Evolutionary conservation across 2,888 invertebrate species (phyloP), one percentile per base, ranked within the genome.

Genomic region (Lochmaea crataegi): DNA sequence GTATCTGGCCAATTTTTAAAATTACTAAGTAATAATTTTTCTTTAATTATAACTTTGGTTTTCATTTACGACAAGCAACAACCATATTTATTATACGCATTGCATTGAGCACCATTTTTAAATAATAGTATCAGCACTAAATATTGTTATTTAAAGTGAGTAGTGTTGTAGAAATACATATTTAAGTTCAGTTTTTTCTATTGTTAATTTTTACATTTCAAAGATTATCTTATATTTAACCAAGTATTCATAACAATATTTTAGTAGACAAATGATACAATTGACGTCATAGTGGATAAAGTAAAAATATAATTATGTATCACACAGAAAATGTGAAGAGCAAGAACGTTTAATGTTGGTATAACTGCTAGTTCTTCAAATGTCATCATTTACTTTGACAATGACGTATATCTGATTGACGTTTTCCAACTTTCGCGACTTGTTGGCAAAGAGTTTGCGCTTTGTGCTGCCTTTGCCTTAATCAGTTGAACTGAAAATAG

Each of bases 401-500:
- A 18, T 63, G 61, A 63, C 42, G 18, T 42, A 53, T 51, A n/a
- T 42, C 18, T 16, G 26, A 45, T 60, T 56, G 22, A 68, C 60
- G 32, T 32, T 60, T 64, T n/a, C 56, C 22, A 64, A 56, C n/a
- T 51, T 69, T 64, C 41, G 41, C 56, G 41, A 69, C 26, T 42
- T 22, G 64, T 69, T 69, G 63, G 69, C 64, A 58, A 48, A 61
- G 68, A 48, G 68, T 68, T 68, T 68, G 68, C 68, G 68, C 60
- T n/a, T n/a, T n/a, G n/a, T n/a, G n/a, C n/a, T n/a, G n/a, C n/a
- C n/a, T n/a, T n/a, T 61, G 12, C 12, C 22, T 11, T 42, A 56
- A 14, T 45, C 18, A 26, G 48, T 56, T 51, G 68, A 68, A 58
- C 58, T 61, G 51, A 38, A 51, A 68, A 68, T 26, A 48, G 18